Evolutionary conservation across 2,888 invertebrate species (phyloP).

Genomic region (Dicranocentrus wangi): DNA sequence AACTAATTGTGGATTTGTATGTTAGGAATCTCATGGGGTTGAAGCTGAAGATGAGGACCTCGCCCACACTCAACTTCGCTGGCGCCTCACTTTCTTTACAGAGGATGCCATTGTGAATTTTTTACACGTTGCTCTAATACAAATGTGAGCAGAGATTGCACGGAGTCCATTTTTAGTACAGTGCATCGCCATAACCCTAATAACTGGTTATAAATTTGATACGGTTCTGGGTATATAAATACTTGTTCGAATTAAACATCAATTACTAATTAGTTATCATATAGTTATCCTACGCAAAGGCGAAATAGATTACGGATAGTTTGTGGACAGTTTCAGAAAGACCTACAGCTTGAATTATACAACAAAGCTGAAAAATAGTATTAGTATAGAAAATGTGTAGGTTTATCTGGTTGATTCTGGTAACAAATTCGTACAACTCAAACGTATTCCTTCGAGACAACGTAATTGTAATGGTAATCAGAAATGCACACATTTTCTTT

Average conservation of each 20-base stretch:
- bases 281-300: background rate
- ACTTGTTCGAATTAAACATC: background rate
- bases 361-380: too few relatives aligned
- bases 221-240: background rate
- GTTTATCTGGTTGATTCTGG: too few relatives aligned
- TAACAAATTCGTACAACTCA: too few relatives aligned
- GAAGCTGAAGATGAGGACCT: constrained; percentile 34
- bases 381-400: too few relatives aligned
- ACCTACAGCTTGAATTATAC: too few relatives aligned
- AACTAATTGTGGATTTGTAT: background rate
- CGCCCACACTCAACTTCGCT: constrained; percentile 17
- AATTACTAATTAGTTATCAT: background rate
- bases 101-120: constrained; percentile 33
- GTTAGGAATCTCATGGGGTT: constrained; percentile 44
- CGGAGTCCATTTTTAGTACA: too few relatives aligned
- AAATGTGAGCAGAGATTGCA: constrained; percentile 26
- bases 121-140: constrained; percentile 16
- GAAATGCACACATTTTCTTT: too few relatives aligned
- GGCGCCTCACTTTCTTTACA: constrained; percentile 39
- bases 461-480: too few relatives aligned
- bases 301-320: too few relatives aligned
- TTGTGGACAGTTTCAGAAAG: too few relatives aligned
- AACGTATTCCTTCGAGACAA: too few relatives aligned
- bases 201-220: background rate
- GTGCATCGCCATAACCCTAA: background rate